A percentile compares a stretch with the other conserved stretches of the same genome.
Evolutionary conservation across 2,113 vertebrate genomes (phyloP).

Genomic region (Platichthys flesus): DNA sequence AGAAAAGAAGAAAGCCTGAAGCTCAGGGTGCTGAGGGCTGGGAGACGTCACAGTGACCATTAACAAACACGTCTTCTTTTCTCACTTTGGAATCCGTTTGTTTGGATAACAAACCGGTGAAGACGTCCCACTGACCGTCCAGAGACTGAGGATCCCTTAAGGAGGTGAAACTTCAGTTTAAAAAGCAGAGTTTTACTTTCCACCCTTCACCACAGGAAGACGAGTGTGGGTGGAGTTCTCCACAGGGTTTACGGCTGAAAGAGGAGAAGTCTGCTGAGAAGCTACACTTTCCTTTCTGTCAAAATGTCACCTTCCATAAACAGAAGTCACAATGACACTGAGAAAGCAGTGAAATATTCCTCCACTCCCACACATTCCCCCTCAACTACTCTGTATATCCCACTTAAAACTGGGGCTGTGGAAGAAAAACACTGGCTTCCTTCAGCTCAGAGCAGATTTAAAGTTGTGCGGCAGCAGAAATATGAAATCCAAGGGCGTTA

Average conservation of each 20-base stretch:
- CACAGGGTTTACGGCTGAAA: constrained; percentile 14
- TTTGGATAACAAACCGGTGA: too few relatives aligned
- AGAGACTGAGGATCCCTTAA: neutral
- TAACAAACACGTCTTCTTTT: too few relatives aligned
- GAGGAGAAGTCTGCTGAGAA: constrained; percentile 5
- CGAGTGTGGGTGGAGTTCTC: constrained; percentile 17
- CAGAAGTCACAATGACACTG: constrained; percentile 10
- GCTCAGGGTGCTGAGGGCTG: too few relatives aligned
- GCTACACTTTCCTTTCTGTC: neutral
- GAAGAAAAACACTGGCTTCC: neutral
- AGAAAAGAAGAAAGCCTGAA: too few relatives aligned
- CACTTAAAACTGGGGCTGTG: neutral
- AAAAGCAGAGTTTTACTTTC: constrained; percentile 23
- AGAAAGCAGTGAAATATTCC: neutral
- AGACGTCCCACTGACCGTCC: neutral
- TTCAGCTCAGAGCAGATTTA: constrained; percentile 1
- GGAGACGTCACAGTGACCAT: too few relatives aligned
- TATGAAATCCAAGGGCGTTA: constrained; percentile 28
- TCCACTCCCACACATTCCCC: constrained; percentile 4
- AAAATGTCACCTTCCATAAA: constrained; percentile 20
- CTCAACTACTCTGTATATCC: neutral
- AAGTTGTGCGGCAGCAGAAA: neutral
- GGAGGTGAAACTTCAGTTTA: neutral
- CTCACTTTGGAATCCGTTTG: too few relatives aligned
- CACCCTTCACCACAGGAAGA: constrained; percentile 17